These are phyloP conservation scores for Crocodylus rhombifer DNA, from an alignment of 2,797 vertebrate species.

Conservation along the genomic window DNA sequence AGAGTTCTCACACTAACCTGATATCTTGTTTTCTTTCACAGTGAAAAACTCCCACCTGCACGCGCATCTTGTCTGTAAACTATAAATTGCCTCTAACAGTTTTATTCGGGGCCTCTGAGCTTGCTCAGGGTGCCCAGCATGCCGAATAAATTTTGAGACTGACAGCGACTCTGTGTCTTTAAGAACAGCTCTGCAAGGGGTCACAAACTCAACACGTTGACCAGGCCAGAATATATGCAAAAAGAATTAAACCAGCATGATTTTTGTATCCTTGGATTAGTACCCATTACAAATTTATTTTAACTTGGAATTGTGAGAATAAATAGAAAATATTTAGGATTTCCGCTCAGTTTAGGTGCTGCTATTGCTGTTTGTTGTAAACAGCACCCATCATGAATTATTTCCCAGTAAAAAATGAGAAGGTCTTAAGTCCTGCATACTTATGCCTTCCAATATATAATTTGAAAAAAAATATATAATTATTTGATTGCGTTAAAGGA, in stretches of 20 bases:
- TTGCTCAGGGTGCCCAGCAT: too few relatives aligned
- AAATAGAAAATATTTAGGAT: neutral
- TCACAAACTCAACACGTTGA: neutral
- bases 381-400: too few relatives aligned
- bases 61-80: too few relatives aligned
- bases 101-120: too few relatives aligned
- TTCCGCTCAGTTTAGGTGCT: neutral
- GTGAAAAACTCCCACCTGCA: too few relatives aligned
- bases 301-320: neutral
- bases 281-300: neutral
- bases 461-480: neutral
- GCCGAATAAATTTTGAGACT: too few relatives aligned
- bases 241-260: neutral
- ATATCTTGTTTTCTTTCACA: too few relatives aligned
- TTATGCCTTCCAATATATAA: too few relatives aligned
- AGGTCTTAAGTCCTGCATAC: neutral
- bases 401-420: neutral
- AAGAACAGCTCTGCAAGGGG: too few relatives aligned
- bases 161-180: too few relatives aligned
- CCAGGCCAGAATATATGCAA: neutral
- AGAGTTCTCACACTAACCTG: too few relatives aligned
- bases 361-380: neutral
- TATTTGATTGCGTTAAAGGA: slow-evolving; percentile 78
- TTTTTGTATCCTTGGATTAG: neutral
- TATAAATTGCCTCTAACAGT: too few relatives aligned